Percentiles rank a stretch among this genome's conserved stretches.
These are phyloP conservation scores for Julus scanicus DNA, from an alignment of 2,888 invertebrate genomes.

Conservation along the genomic window DNA sequence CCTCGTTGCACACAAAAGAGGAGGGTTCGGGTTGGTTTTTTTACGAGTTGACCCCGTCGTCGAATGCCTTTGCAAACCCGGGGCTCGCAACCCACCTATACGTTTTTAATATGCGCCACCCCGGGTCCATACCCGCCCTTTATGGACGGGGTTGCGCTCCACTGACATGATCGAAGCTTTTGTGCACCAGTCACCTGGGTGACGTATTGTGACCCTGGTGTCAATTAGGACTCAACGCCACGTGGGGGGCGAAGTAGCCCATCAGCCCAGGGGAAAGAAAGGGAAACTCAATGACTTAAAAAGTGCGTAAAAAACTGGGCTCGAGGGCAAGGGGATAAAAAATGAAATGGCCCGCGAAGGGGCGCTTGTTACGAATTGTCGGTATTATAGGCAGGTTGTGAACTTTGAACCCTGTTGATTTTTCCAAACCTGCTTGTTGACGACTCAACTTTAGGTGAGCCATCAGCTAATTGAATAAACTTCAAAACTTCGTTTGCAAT, in stretches of 20 bases:
- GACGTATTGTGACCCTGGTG: conserved; percentile 36
- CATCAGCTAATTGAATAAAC: too few species aligned
- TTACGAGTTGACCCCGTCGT: conserved; percentile 36
- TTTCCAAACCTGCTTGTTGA: background rate
- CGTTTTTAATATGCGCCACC: conserved; percentile 37
- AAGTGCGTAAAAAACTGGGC: conserved; percentile 17
- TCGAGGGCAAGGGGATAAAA: conserved; percentile 12
- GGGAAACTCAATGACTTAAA: conserved; percentile 25
- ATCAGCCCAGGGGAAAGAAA: background rate
- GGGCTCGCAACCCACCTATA: conserved; percentile 6
- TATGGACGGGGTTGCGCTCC: background rate
- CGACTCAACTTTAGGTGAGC: too few species aligned
- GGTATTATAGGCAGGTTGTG: background rate
- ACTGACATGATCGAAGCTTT: background rate
- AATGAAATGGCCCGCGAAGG: background rate
- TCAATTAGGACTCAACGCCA: conserved; percentile 31
- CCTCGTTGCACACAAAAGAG: conserved; percentile 20
- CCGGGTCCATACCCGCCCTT: background rate
- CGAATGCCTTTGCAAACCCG: background rate
- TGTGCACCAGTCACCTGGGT: conserved; percentile 49
- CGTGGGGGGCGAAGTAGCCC: conserved; percentile 44
- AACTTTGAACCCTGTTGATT: background rate
- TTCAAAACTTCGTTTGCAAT: too few species aligned
- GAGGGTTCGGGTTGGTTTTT: background rate
- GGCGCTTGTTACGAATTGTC: background rate